Conservation (phyloP, 2,888 invertebrate genomes). For the Fragum whitleyi region DNA sequence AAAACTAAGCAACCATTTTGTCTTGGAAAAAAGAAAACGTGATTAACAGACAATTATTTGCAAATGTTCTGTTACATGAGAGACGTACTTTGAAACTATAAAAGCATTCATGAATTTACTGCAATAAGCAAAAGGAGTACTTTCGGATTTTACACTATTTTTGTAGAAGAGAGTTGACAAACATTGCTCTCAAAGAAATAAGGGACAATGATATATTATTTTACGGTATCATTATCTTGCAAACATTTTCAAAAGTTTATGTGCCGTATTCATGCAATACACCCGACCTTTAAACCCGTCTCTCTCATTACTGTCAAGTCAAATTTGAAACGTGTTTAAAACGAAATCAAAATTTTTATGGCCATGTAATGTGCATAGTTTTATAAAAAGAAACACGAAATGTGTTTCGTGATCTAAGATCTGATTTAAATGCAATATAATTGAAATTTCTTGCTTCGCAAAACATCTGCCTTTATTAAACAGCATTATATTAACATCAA, state of each 20-base stretch:
- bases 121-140: too few species aligned
- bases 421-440: slow-evolving; percentile 18
- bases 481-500: slow-evolving; percentile 33
- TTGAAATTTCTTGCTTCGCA: slow-evolving; percentile 14
- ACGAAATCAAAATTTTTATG: slow-evolving; percentile 1
- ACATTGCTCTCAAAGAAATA: neutral
- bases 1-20: too few species aligned
- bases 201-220: neutral
- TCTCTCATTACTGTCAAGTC: slow-evolving; percentile 2
- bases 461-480: slow-evolving; percentile 39
- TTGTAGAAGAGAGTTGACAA: too few species aligned
- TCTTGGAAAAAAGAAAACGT: too few species aligned
- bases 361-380: neutral
- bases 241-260: slow-evolving; percentile 7
- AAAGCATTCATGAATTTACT: too few species aligned
- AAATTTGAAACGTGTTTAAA: slow-evolving; percentile 9
- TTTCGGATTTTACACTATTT: too few species aligned
- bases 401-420: slow-evolving; percentile 2
- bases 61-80: too few species aligned
- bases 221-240: slow-evolving; percentile 4
- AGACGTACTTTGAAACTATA: too few species aligned
- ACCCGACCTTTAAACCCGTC: neutral
- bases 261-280: slow-evolving; percentile 15
- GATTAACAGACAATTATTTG: too few species aligned
- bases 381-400: neutral